phyloP scores from a whole-genome alignment of 2,797 vertebrate genomes.

The Melanotaenia maccullochi region DNA sequence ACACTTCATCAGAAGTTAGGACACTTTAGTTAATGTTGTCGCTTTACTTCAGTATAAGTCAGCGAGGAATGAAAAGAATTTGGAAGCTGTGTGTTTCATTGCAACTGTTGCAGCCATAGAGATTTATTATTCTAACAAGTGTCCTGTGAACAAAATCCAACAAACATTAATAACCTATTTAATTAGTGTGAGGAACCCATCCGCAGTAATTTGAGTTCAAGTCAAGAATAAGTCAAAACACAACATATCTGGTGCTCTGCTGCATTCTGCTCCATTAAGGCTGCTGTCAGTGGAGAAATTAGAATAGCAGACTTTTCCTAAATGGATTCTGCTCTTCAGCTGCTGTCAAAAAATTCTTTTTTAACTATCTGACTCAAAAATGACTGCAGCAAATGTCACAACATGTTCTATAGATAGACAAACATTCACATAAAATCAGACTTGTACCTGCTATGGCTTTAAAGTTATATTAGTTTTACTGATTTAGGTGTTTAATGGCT shows the following conservation, averaged over 20 bases:
- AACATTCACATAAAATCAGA: neutral
- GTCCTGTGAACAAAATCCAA: constrained; percentile 43
- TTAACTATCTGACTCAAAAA: constrained; percentile 1
- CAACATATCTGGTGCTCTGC: constrained; percentile 11
- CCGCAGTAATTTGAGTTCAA: constrained; percentile 37
- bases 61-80: constrained; percentile 21
- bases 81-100: neutral
- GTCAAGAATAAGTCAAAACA: constrained; percentile 55
- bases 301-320: neutral
- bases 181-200: constrained; percentile 44
- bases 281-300: constrained; percentile 26
- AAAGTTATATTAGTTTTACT: neutral
- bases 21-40: constrained; percentile 54
- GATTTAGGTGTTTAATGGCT: neutral
- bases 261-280: constrained; percentile 46
- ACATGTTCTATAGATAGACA: constrained; percentile 6
- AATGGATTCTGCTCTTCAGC: constrained; percentile 26
- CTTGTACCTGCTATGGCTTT: neutral
- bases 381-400: constrained; percentile 10
- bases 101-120: neutral
- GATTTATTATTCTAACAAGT: constrained; percentile 34
- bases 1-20: constrained; percentile 71
- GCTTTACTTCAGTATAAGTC: constrained; percentile 45
- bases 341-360: neutral
- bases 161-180: constrained; percentile 52